Conservation (phyloP, 2,113 vertebrate species). For the Oreochromis niloticus region DNA sequence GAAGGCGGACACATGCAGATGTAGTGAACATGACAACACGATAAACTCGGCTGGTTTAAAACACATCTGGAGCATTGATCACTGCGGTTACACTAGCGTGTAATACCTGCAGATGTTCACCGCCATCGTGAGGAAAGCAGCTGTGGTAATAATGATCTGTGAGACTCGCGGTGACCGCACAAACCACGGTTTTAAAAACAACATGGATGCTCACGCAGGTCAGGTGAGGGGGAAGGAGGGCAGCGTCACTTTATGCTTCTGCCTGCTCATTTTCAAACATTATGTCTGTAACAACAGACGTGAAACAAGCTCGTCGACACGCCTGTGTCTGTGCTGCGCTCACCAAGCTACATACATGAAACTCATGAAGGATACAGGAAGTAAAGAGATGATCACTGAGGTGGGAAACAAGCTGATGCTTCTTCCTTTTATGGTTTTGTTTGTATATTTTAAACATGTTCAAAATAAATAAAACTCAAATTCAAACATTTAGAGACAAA, state of each 20-base stretch:
- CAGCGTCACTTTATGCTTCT: not conserved
- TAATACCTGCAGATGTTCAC: no score
- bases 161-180: not conserved
- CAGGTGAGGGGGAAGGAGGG: no score
- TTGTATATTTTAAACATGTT: not conserved
- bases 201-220: not conserved
- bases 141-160: not conserved
- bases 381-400: not conserved
- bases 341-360: not conserved
- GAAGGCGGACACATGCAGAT: not conserved
- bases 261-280: not conserved
- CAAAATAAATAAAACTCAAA: not conserved
- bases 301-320: not conserved
- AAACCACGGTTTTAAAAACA: not conserved
- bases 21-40: not conserved
- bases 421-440: not conserved
- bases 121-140: not conserved
- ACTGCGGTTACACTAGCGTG: no score
- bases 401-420: fast-evolving
- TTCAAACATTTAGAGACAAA: not conserved
- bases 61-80: no score
- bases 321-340: not conserved
- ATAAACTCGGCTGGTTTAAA: no score
- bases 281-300: not conserved
- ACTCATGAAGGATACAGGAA: not conserved